Base-by-base conservation (phyloP, 1,140 invertebrate species). In the Neocloeon triangulifer region DNA sequence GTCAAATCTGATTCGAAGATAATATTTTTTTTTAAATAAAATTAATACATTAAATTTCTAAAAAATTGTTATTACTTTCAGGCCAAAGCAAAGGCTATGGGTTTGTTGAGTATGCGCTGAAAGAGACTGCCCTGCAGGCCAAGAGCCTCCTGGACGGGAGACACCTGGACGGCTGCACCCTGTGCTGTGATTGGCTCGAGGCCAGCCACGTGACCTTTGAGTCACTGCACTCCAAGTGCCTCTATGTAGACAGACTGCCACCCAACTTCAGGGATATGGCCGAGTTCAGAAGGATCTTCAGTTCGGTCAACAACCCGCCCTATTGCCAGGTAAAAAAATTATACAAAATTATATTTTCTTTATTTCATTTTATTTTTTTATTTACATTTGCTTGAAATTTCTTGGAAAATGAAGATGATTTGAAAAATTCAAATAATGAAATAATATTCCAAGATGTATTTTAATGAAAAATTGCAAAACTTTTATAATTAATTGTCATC, bases 21-120 rank as follows among this genome's bases (percentile, higher is more conserved):
- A n/a, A n/a, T n/a, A n/a, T n/a, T n/a, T n/a, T n/a, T n/a, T n/a
- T n/a, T n/a, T n/a, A n/a, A n/a, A n/a, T n/a, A n/a, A n/a, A n/a
- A n/a, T n/a, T n/a, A n/a, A n/a, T n/a, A n/a, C n/a, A n/a, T n/a
- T n/a, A n/a, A n/a, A n/a, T n/a, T n/a, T n/a, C n/a, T n/a, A n/a
- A n/a, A n/a, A n/a, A n/a, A n/a, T n/a, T n/a, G n/a, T n/a, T n/a
- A n/a, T n/a, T n/a, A n/a, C n/a, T 32, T 38, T 13, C 46, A 55
- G 61, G 62, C 41, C 50, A 59, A 27, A 62, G 53, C 41, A 65
- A 66, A 44, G 61, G 61, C 2, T 69, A 66, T 48, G 65, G 64
- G n/a, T 58, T 67, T 42, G 60, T 67, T 6, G 60, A 66, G 40
- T 67, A 60, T 47, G 43, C 49, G 13, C 57, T 48, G 19, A 58